Evolutionary conservation across 2,113 vertebrate species (phyloP).

Genomic region (Dendropsophus ebraccatus): DNA sequence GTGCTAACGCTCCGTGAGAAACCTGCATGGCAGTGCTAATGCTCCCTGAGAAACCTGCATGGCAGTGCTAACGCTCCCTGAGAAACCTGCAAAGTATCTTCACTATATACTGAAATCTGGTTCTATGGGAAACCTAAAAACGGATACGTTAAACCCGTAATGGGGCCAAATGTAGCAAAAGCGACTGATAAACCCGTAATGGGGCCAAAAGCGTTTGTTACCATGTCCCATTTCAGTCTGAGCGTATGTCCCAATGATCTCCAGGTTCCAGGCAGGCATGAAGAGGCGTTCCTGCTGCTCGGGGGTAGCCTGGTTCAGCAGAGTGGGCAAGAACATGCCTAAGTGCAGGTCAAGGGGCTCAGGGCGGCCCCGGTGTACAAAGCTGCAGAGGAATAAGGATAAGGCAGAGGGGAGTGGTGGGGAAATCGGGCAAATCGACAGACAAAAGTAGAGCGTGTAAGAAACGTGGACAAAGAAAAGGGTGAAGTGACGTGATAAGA

Average conservation of each 20-base stretch:
- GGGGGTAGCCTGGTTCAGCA: slow-evolving; percentile 93
- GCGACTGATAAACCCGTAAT: background rate
- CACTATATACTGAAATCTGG: background rate
- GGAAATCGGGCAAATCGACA: slow-evolving; percentile 62
- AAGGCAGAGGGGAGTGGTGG: slow-evolving; percentile 62
- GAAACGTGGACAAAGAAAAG: slow-evolving; percentile 55
- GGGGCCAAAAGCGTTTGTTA: slow-evolving; percentile 70
- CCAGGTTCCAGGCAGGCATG: slow-evolving; percentile 96
- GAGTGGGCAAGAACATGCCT: slow-evolving; percentile 98
- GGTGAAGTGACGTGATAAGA: background rate
- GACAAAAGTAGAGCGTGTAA: slow-evolving; percentile 61
- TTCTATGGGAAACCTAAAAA: background rate
- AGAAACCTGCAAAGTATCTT: slow-evolving; percentile 5
- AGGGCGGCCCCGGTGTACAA: slow-evolving; percentile 84
- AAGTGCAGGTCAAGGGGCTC: slow-evolving; percentile 95
- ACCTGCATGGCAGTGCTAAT: too few relatives aligned
- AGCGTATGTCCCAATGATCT: slow-evolving; percentile 98
- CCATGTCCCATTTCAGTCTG: slow-evolving; percentile 99
- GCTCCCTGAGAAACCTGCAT: too few relatives aligned
- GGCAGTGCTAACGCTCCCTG: too few relatives aligned
- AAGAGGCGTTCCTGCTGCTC: slow-evolving; percentile 96
- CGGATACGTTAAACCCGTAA: background rate
- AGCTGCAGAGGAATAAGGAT: slow-evolving; percentile 73
- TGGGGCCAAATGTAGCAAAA: background rate
- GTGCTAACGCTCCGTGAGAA: too few relatives aligned